phyloP scores from a whole-genome alignment of 2,113 vertebrate genomes.

The Micronycteris hirsuta region DNA sequence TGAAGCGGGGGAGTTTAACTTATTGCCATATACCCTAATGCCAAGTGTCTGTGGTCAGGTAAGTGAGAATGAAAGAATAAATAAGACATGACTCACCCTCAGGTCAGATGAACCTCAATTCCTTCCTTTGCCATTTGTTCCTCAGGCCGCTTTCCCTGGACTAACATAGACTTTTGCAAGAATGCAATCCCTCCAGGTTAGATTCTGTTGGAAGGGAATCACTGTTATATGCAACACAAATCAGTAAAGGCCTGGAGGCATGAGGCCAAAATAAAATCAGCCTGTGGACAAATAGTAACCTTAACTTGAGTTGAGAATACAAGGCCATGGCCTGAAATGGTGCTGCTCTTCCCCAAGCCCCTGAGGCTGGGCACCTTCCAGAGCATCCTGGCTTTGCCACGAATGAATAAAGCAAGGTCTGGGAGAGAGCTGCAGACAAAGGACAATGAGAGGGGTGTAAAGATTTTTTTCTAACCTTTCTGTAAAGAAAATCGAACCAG shows the following conservation, averaged over 20 bases:
- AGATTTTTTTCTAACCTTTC: slow-evolving; percentile 3
- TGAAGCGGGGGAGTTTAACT: neutral
- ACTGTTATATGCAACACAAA: slow-evolving; percentile 40
- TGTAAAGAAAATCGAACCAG: neutral
- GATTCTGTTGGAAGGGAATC: slow-evolving; percentile 31
- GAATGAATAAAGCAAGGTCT: neutral
- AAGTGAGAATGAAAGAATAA: neutral
- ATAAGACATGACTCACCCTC: neutral
- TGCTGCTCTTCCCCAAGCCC: neutral
- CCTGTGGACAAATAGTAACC: slow-evolving; percentile 34
- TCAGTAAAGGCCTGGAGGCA: neutral
- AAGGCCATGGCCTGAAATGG: neutral
- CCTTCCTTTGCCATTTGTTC: neutral
- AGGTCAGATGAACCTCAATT: neutral
- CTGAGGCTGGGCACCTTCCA: neutral
- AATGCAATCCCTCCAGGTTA: slow-evolving; percentile 15
- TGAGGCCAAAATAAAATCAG: slow-evolving; percentile 42
- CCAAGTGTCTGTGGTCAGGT: neutral
- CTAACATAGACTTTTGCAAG: neutral
- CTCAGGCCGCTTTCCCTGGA: neutral
- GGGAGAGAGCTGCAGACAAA: neutral
- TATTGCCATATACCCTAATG: neutral
- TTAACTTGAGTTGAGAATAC: slow-evolving; percentile 13
- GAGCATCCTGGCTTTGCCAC: neutral
- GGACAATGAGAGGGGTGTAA: neutral